Conservation (phyloP, 2,113 vertebrate genomes). For the Mellivora capensis region DNA sequence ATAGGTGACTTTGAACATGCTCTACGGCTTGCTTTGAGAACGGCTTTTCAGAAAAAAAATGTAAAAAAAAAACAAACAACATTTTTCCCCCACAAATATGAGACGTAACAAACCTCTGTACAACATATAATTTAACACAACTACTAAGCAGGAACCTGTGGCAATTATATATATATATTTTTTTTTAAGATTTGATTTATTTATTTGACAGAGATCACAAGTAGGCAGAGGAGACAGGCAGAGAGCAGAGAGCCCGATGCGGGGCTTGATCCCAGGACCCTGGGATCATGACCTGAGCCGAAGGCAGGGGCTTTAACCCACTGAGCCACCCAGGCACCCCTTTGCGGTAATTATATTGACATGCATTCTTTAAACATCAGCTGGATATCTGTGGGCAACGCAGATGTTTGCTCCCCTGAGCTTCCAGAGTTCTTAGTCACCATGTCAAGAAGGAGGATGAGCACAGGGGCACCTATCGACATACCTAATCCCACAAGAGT, state of each 20-base stretch:
- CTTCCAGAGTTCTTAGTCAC: not conserved
- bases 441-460: not conserved
- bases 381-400: not conserved
- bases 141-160: not conserved
- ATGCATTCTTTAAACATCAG: not conserved
- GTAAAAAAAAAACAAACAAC: not conserved
- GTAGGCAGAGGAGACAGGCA: too few relatives aligned
- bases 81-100: not conserved
- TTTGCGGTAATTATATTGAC: not conserved
- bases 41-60: conserved; percentile 82
- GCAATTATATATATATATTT: not conserved
- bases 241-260: too few relatives aligned
- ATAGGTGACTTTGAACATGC: conserved; percentile 94
- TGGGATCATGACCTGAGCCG: too few relatives aligned
- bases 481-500: not conserved
- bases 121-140: not conserved
- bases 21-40: conserved; percentile 97
- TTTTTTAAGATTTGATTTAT: too few relatives aligned
- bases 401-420: not conserved
- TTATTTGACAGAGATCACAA: too few relatives aligned
- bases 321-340: too few relatives aligned
- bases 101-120: not conserved
- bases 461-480: rapidly evolving
- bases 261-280: too few relatives aligned
- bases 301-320: too few relatives aligned